Conservation (phyloP, 2,888 invertebrate species). For the Galerucella calmariensis region DNA sequence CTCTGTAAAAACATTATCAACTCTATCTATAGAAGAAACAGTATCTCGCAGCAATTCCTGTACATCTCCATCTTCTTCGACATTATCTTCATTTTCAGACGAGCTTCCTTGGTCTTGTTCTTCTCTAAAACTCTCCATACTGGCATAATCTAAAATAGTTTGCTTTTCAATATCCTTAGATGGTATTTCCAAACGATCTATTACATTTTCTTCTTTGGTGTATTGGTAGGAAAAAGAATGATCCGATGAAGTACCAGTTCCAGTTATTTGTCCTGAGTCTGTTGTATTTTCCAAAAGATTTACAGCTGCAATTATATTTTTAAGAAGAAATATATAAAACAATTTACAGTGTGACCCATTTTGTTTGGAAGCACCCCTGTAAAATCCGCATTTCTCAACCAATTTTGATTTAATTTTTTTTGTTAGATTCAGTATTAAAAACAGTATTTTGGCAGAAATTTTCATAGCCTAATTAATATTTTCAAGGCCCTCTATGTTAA, state of each 20-base stretch:
- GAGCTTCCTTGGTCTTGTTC: background rate
- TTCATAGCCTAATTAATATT: too few species aligned
- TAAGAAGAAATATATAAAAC: background rate
- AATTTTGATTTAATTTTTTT: too few species aligned
- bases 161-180: conserved; percentile 61
- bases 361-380: too few species aligned
- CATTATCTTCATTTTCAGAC: background rate
- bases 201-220: conserved; percentile 48
- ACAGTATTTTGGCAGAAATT: too few species aligned
- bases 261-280: conserved; percentile 27
- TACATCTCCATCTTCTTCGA: conserved; percentile 9
- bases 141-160: conserved; percentile 58
- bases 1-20: background rate
- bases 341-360: too few species aligned
- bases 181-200: conserved; percentile 17
- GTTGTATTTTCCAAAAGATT: conserved; percentile 12
- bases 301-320: background rate
- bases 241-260: conserved; percentile 51
- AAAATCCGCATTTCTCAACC: too few species aligned
- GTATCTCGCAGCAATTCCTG: conserved; percentile 19
- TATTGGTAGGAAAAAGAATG: conserved; percentile 62
- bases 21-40: background rate
- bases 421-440: too few species aligned
- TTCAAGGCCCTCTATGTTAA: too few species aligned
- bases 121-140: conserved; percentile 57